Conservation (phyloP, 2,888 invertebrate species). For the Ophraella communa region DNA sequence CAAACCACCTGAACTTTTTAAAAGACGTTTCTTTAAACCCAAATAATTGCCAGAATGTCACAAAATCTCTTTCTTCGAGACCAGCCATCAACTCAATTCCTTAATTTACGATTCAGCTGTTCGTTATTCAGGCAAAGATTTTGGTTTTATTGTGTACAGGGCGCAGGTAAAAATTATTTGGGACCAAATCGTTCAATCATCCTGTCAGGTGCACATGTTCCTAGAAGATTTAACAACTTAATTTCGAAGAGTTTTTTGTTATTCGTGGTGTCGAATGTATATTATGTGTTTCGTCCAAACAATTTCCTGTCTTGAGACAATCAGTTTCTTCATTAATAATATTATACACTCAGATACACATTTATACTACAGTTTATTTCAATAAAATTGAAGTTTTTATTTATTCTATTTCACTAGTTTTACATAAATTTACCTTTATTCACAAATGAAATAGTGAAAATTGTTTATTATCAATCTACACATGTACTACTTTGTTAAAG, state of each 20-base stretch:
- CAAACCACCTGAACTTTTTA: not conserved
- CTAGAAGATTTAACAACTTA: constrained; percentile 35
- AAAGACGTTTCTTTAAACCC: not conserved
- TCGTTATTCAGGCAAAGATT: constrained; percentile 3
- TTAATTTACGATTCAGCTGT: constrained; percentile 8
- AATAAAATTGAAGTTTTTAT: too few relatives aligned
- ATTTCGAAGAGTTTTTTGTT: constrained; percentile 22
- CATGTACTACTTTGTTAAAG: too few relatives aligned
- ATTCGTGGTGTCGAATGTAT: constrained; percentile 11
- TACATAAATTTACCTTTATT: too few relatives aligned
- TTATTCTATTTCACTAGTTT: too few relatives aligned
- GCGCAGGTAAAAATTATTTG: constrained; percentile 34
- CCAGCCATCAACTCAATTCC: not conserved
- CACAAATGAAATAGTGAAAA: too few relatives aligned
- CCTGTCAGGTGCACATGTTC: constrained; percentile 37
- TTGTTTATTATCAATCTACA: too few relatives aligned
- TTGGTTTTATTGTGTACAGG: constrained; percentile 22
- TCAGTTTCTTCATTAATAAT: constrained; percentile 3
- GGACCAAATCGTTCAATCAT: constrained; percentile 35
- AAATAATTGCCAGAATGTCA: not conserved
- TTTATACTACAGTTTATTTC: not conserved
- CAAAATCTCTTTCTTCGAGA: not conserved
- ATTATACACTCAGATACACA: not conserved
- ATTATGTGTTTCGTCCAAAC: constrained; percentile 3
- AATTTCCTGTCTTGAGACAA: not conserved